Base-by-base conservation (phyloP, 1,140 invertebrate species). In the Branchinecta lynchi region DNA sequence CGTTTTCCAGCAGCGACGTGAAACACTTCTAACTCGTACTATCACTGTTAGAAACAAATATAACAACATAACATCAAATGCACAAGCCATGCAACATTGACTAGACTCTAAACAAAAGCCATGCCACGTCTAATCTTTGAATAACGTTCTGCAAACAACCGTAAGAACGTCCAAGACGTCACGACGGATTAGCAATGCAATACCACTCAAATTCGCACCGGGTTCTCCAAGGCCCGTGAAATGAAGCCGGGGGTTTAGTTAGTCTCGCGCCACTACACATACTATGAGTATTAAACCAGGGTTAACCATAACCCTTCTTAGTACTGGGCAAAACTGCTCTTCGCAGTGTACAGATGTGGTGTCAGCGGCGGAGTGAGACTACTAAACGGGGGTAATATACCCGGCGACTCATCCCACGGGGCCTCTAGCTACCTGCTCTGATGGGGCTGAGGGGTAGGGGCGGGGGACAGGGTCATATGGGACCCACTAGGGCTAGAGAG, bases 391-490 rank as follows among this genome's bases (percentile, higher is more conserved):
- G 51, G 51, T 6, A 60, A 60, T 15, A 60, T 60, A 12, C 51
- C 51, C 12, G 51, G 51, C 51, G 51, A 60, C 17, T 60, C 51
- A 60, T 60, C 51, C 51, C 51, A 60, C 51, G 60, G 20, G 17
- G 44, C 20, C 43, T 44, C 66, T 44, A 66, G 66, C 69, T 70
- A 70, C 45, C 69, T 70, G 65, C 43, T 68, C 44, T 70, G 65
- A 12, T 70, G 69, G 15, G 69, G 69, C 66, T 70, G 69, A 15
- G 69, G 69, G 15, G 69, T 70, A 45, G 69, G 69, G 45, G 69
- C 69, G 21, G 69, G 69, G n/a, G 69, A 70, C 17, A 70, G 66
- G 15, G 69, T 66, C 51, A 70, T 66, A 66, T 70, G 69, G 65
- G 51, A 66, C 17, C 51, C 60, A 66, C 69, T 66, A 21, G 69